Base-by-base conservation (phyloP, 2,888 invertebrate genomes). In the Morpho helenor region DNA sequence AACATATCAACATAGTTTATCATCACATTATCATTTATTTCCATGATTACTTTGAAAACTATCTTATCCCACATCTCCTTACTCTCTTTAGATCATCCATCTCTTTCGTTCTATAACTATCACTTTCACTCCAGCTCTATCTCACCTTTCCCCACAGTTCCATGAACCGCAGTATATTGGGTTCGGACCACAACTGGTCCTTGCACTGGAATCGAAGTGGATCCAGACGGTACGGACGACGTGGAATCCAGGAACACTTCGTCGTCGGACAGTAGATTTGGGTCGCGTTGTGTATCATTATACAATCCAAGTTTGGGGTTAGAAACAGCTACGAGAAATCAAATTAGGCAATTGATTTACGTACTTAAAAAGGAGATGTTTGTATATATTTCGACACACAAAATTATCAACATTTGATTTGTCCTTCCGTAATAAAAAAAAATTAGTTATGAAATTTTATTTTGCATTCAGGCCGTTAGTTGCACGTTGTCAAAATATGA, bases 211-310 rank as follows among this genome's bases (percentile, higher is more conserved):
- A 68, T 57, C 1, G 76, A 76, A 22, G 78, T 77, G 56, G 67
- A 73, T 62, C 77, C 66, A 0, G 77, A 77, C 8, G 84, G 82
- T 50, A 74, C 67, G 0, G 82, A 75, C 0, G 84, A 82, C 53
- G 74, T 77, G 23, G 75, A 73, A 58, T 84, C 85, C 60, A 80
- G 69, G 76, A 90, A 90, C 57, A 88, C 89, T 57, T 91, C 89
- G 56, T 87, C 87, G 57, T 89, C 89, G 0, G 83, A 82, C 9
- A 84, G 72, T 52, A 80, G 75, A 69, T 76, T 74, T 49, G 80
- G 79, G 65, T 84, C 84, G 52, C 79, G 79, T 7, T 59, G 64
- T 16, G 62, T 55, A 49, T 65, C 65, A 62, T 63, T 51, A 46
- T 58, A 60, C 47, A 50, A 8, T 44, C 41, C 40, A 52, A 52